These are phyloP conservation scores for Malthinus flaveolus DNA, from an alignment of 2,888 invertebrate genomes.

Conservation along the genomic window DNA sequence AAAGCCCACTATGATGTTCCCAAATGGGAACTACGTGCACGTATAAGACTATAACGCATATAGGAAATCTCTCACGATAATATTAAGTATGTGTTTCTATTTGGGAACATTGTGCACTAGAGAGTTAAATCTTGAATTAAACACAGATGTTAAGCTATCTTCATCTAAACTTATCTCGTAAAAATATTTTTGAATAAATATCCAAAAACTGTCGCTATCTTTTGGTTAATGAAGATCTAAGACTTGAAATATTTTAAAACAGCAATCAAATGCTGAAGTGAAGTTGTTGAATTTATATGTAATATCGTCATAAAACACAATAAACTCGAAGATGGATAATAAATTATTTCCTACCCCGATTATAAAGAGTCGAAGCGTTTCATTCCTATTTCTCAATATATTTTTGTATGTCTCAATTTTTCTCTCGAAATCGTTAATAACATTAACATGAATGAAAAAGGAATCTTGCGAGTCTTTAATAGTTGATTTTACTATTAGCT, in stretches of 20 bases:
- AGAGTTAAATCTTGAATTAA: background rate
- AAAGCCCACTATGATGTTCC: no score
- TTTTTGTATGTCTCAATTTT: background rate
- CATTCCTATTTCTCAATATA: background rate
- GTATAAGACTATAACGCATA: no score
- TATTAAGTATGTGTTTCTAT: no score
- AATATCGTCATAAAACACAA: background rate
- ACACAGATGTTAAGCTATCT: background rate
- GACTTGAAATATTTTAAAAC: background rate
- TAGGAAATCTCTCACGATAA: no score
- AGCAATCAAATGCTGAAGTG: background rate
- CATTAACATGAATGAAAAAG: background rate
- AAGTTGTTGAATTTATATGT: background rate
- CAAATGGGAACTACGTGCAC: no score
- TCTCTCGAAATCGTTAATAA: background rate
- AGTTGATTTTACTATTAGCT: background rate
- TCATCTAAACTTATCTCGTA: background rate
- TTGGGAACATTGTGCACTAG: background rate
- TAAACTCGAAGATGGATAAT: background rate
- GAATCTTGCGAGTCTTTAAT: constrained; percentile 5
- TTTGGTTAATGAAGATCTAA: background rate
- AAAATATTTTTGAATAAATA: background rate
- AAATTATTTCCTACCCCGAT: background rate
- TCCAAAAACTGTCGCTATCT: background rate
- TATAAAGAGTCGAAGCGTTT: background rate